Conservation (phyloP, 2,888 invertebrate species). For the Xestia c-nigrum region DNA sequence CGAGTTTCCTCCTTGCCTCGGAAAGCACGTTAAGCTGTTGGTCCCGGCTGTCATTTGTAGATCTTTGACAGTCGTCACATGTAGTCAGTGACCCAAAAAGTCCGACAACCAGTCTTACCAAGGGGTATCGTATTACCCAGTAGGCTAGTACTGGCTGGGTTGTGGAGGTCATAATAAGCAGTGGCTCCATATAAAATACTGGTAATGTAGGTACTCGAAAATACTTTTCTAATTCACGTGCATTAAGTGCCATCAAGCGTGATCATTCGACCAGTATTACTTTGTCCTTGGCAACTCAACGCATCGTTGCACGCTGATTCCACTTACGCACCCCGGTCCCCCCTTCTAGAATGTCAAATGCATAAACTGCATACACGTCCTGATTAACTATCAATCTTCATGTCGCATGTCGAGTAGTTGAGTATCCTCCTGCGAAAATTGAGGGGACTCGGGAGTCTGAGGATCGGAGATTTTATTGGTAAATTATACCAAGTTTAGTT, state of each 20-base stretch:
- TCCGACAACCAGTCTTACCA: too few relatives aligned
- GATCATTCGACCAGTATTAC: not conserved
- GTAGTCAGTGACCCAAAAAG: too few relatives aligned
- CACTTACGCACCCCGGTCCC: slow-evolving; percentile 24
- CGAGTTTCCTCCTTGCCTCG: too few relatives aligned
- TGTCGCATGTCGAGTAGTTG: not conserved
- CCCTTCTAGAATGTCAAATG: slow-evolving; percentile 48
- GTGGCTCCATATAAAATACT: too few relatives aligned
- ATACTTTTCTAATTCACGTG: not conserved
- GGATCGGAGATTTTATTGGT: slow-evolving; percentile 1
- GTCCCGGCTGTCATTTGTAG: too few relatives aligned
- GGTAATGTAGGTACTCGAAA: not conserved
- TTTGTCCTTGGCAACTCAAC: slow-evolving; percentile 19
- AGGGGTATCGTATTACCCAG: too few relatives aligned
- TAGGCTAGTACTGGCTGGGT: too few relatives aligned
- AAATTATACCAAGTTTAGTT: not conserved
- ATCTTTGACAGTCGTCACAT: too few relatives aligned
- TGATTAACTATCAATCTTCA: slow-evolving; percentile 31
- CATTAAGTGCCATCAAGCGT: not conserved
- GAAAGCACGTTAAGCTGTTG: too few relatives aligned
- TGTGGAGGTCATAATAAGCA: too few relatives aligned
- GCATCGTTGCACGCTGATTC: slow-evolving; percentile 26
- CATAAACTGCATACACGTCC: slow-evolving; percentile 56
- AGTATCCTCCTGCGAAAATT: not conserved
- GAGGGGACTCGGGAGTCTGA: not conserved